Evolutionary conservation across 2,888 invertebrate species (phyloP).

Genomic region (Crepidodera aurea): DNA sequence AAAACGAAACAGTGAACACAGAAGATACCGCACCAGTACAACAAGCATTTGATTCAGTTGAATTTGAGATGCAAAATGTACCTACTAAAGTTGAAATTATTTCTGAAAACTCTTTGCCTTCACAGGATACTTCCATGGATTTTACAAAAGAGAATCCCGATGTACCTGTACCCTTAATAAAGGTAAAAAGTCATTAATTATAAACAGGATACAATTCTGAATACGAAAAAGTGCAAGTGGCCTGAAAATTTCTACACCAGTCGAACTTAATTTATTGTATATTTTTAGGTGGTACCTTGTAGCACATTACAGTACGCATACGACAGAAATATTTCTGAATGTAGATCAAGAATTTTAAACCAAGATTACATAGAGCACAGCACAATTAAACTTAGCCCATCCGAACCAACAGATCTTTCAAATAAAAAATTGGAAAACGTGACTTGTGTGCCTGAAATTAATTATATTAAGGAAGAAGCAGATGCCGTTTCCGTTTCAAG

Average conservation of each 20-base stretch:
- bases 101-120: not conserved
- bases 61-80: not conserved
- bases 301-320: constrained; percentile 38
- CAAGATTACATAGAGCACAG: too few relatives aligned
- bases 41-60: not conserved
- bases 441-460: constrained; percentile 59
- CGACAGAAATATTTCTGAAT: constrained; percentile 12
- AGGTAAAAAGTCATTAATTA: constrained; percentile 19
- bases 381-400: constrained; percentile 18
- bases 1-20: constrained; percentile 36
- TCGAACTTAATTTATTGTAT: not conserved
- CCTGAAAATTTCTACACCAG: too few relatives aligned
- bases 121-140: constrained; percentile 18
- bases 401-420: constrained; percentile 59
- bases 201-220: too few relatives aligned
- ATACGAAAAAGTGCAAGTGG: too few relatives aligned
- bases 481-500: constrained; percentile 64
- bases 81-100: not conserved
- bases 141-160: constrained; percentile 7
- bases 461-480: constrained; percentile 57
- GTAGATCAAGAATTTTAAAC: not conserved
- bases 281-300: constrained; percentile 39
- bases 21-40: constrained; percentile 33
- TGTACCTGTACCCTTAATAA: constrained; percentile 37
- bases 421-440: constrained; percentile 58